phyloP scores from a whole-genome alignment of 2,113 vertebrate genomes.

The Cyprinodon tularosa region DNA sequence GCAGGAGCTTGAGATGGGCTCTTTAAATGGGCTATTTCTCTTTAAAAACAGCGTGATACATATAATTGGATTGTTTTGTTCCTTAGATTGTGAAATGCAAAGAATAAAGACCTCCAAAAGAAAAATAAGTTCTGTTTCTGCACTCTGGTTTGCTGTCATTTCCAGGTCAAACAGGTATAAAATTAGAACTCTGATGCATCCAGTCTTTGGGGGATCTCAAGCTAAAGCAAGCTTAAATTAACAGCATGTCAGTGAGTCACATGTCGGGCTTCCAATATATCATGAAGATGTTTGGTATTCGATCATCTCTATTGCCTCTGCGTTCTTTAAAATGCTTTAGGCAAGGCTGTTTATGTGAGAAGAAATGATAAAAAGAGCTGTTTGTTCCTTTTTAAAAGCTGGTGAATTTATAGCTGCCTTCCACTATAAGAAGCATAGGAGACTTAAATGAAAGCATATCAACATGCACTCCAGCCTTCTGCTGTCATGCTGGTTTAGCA shows the following conservation, averaged over 20 bases:
- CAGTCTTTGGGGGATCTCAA: conserved; percentile 36
- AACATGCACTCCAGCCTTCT: conserved; percentile 7
- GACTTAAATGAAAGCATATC: conserved; percentile 29
- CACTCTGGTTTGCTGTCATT: conserved; percentile 1
- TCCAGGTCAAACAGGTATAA: conserved; percentile 29
- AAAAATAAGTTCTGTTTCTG: conserved; percentile 6
- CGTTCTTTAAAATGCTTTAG: not conserved
- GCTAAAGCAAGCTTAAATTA: conserved; percentile 40
- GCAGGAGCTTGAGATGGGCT: conserved; percentile 61
- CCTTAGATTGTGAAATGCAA: conserved; percentile 27
- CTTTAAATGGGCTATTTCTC: conserved; percentile 43
- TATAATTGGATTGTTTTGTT: conserved; percentile 57
- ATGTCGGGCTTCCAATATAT: conserved; percentile 8
- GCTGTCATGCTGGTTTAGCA: conserved; percentile 31
- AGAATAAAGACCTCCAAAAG: conserved; percentile 20
- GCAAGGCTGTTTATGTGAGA: conserved; percentile 1
- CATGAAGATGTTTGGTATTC: conserved; percentile 20
- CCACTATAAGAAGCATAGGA: conserved; percentile 16
- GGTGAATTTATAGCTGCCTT: conserved; percentile 11
- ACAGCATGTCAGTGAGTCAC: conserved; percentile 37
- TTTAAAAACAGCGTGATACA: conserved; percentile 34
- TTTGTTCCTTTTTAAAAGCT: not conserved
- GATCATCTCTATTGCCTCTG: conserved; percentile 4
- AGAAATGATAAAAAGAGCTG: conserved; percentile 5
- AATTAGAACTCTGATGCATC: conserved; percentile 18